Evolutionary conservation across 1,140 invertebrate genomes (phyloP).

Genomic region (Gonatopus flavifemur): DNA sequence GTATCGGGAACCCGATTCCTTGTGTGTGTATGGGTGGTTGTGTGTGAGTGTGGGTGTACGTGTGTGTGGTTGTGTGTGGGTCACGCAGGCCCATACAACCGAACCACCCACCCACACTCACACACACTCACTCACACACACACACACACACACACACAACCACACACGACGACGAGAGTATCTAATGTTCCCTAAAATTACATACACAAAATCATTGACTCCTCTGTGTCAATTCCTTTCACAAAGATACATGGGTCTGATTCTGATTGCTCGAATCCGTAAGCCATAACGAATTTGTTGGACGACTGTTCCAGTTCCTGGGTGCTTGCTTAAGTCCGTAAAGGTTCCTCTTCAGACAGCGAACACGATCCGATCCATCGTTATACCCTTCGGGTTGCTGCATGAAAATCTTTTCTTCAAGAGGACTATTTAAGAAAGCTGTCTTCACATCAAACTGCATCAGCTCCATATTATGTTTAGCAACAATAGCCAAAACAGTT

Average conservation of each 20-base stretch:
- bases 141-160: too few relatives aligned
- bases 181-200: background rate
- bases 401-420: constrained; percentile 2
- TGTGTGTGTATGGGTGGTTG: too few relatives aligned
- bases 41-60: too few relatives aligned
- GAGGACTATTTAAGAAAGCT: constrained; percentile 4
- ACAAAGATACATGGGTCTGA: background rate
- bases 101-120: too few relatives aligned
- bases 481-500: background rate
- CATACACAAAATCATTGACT: constrained; percentile 1
- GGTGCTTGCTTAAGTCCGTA: too few relatives aligned
- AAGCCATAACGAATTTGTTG: background rate
- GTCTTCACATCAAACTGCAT: constrained; percentile 5
- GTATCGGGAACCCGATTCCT: too few relatives aligned
- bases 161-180: too few relatives aligned
- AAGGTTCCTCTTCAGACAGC: background rate
- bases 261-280: background rate
- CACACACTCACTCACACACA: too few relatives aligned
- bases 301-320: too few relatives aligned
- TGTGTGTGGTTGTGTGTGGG: too few relatives aligned
- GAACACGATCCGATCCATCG: background rate
- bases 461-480: constrained; percentile 6
- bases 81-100: too few relatives aligned
- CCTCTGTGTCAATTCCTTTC: background rate
- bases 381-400: background rate